phyloP scores from a whole-genome alignment of 2,797 vertebrate genomes.

The Periophthalmus magnuspinnatus region DNA sequence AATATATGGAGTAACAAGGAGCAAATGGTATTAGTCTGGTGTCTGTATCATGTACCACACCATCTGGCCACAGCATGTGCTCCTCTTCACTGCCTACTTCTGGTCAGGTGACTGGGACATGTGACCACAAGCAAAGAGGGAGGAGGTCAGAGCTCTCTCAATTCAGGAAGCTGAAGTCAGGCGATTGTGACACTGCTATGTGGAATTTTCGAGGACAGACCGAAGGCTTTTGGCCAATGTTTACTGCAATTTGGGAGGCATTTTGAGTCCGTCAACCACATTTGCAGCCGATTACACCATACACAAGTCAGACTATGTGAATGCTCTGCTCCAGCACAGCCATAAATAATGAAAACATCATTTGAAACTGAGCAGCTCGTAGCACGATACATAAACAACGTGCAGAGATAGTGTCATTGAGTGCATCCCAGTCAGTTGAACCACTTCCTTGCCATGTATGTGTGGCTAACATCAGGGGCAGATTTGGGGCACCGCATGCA shows the following conservation, averaged over 20 bases:
- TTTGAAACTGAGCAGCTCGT: conserved; percentile 14
- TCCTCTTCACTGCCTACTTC: conserved; percentile 52
- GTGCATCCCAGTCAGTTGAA: conserved; percentile 51
- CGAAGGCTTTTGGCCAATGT: conserved; percentile 28
- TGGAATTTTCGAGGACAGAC: conserved; percentile 31
- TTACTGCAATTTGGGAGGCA: conserved; percentile 23
- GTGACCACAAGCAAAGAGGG: conserved; percentile 39
- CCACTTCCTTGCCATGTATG: conserved; percentile 66
- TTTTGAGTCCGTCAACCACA: conserved; percentile 14
- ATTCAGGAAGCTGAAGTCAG: conserved; percentile 50
- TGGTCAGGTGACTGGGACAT: conserved; percentile 67
- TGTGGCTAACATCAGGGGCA: conserved; percentile 32
- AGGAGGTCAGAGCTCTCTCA: conserved; percentile 16
- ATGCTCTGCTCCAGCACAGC: conserved; percentile 14
- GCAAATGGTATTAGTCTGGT: conserved; percentile 27
- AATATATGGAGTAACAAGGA: conserved; percentile 25
- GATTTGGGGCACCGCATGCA: conserved; percentile 57
- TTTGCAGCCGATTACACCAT: conserved; percentile 19
- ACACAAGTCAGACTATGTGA: conserved; percentile 26
- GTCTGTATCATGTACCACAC: conserved; percentile 32
- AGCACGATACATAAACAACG: conserved; percentile 32
- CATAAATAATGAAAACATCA: conserved; percentile 17
- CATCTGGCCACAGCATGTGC: conserved; percentile 68
- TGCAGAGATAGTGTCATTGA: conserved; percentile 36
- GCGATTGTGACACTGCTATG: conserved; percentile 29